Evolutionary conservation across 2,888 invertebrate genomes (phyloP), one percentile per base, ranked within the genome.

Genomic region (Cyclophora punctaria): DNA sequence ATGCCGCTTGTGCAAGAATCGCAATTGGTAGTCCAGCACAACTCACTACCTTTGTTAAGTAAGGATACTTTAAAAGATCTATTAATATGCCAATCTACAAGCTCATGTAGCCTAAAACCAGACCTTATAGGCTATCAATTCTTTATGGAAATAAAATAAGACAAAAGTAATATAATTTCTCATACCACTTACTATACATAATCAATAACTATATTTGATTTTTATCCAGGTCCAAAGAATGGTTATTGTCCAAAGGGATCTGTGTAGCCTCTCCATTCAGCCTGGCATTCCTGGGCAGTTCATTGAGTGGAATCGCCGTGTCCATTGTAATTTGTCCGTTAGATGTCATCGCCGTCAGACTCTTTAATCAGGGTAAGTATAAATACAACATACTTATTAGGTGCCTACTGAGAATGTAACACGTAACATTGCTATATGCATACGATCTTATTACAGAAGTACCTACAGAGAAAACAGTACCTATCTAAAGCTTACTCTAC

Each of bases 21-120:
- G 93, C 93, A 20, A 90, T 96, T 3, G 97, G 96, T 5, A 97
- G 96, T 45, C 93, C 95, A 0, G 92, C 94, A 0, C 97, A 97
- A 71, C 86, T 97, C 6, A 92, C 95, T 3, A 92, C 95, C 0
- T 97, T 96, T 73, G 92, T 94, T 42, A 89, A 76, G 89, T 88
- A 79, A 75, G 77, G 20, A 20, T 20, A 20, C 20, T 20, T 20
- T 20, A 20, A 20, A 20, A 20, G 20, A 20, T 20, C 20, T 20
- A 20, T 20, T 20, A 20, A 20, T 20, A 20, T 20, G 20, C 20
- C 20, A 20, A 20, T 20, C 20, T 20, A 20, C 20, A 20, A 20
- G 20, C 20, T 20, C 20, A 20, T 20, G 20, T 20, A 20, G 20
- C 20, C 20, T 20, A 20, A 20, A 20, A 20, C 20, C 20, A 20